Evolutionary conservation across 1,140 invertebrate species (phyloP), one percentile per base, ranked within the genome.

Genomic region (Trachelipus rathkii): DNA sequence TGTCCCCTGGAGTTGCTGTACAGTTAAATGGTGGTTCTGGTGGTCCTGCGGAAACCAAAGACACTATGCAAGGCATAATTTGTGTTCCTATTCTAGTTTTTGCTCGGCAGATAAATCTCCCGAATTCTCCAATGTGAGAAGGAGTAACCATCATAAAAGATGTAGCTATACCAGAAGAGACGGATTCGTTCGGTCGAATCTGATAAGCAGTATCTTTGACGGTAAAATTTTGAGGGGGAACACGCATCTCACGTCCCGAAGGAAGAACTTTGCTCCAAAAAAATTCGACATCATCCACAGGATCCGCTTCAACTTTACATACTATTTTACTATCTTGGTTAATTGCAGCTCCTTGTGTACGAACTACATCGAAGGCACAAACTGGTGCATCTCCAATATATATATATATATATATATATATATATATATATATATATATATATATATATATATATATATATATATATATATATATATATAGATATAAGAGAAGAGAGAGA

Each of bases 1-100:
- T 53, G n/a, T 60, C 50, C 24, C 73, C 73, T 0, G 73, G 33
- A 46, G 66, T 67, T 11, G 53, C 73, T 23, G 53, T 24, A 67
- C 73, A 75, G 60, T 75, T 67, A n/a, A 44, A 24, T 10, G 73
- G 73, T 13, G 73, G 73, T 43, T 75, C 73, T 7, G 73, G 73
- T 10, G 73, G 73, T 23, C 73, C 73, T 15, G 73, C 66, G 19
- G 73, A 67, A 21, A 75, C 60, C 10, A 75, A n/a, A 0, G 50
- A 44, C 21, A 75, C 73, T 13, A 68, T 44, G 11, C 73, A 75
- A 44, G 53, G 53, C 60, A 68, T 67, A 46, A 60, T 60, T 44
- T 75, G 73, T 53, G 43, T 11, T 19, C 73, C 73, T 21, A 75
- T 67, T 24, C 73, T 66, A 33, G 53, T 75, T 24, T 60, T 67